Evolutionary conservation across 1,140 invertebrate species (phyloP).

Genomic region (Drosophila ogumai): DNA sequence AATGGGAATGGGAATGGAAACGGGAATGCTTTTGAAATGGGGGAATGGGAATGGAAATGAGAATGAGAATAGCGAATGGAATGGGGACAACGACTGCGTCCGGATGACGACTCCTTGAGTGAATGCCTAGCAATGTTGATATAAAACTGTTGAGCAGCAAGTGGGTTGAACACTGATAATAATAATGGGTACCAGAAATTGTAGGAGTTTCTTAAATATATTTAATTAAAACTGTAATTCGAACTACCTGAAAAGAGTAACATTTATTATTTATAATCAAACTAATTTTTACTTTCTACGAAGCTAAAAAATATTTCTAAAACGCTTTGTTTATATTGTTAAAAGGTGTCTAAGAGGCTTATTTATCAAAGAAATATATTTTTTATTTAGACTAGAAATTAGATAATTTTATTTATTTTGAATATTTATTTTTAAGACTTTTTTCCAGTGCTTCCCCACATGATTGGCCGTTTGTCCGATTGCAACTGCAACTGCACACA

Average conservation of each 20-base stretch:
- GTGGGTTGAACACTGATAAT: constrained; percentile 34
- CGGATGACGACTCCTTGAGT: constrained; percentile 42
- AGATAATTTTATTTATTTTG: not conserved
- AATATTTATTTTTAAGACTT: not conserved
- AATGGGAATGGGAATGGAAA: constrained; percentile 10
- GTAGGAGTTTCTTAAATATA: no score
- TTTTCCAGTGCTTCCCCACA: constrained; percentile 22
- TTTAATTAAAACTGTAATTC: not conserved
- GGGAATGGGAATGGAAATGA: constrained; percentile 1
- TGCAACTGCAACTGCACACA: constrained; percentile 47
- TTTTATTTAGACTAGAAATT: no score
- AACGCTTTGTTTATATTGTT: no score
- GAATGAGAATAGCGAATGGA: constrained; percentile 5
- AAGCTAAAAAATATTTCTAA: no score
- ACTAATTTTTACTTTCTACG: no score
- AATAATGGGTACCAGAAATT: not conserved
- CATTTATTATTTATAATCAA: no score
- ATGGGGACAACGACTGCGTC: constrained; percentile 34
- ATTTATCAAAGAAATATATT: not conserved
- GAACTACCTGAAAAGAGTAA: no score
- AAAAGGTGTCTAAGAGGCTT: no score
- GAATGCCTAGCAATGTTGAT: constrained; percentile 48
- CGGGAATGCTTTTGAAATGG: constrained; percentile 6
- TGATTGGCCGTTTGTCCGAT: constrained; percentile 52
- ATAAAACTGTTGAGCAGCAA: constrained; percentile 38